Percentiles rank a stretch among this genome's conserved stretches.
Conservation (phyloP, 2,888 invertebrate species). For the Tigriopus californicus region DNA sequence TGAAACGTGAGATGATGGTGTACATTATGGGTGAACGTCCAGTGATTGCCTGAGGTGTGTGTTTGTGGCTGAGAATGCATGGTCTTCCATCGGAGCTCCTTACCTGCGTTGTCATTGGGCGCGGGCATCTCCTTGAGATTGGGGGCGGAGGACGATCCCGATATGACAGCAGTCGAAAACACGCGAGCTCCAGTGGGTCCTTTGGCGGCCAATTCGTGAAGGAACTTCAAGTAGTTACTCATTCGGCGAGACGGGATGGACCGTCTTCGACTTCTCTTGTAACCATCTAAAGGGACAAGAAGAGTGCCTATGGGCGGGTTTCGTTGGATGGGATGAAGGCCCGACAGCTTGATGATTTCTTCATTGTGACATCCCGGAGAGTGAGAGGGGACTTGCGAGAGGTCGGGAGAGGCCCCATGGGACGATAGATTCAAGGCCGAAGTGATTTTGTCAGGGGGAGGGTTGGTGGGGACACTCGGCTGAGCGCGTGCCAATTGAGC, state of each 20-base stretch:
- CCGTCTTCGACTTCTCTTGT: neutral
- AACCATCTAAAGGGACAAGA: neutral
- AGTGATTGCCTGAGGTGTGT: neutral
- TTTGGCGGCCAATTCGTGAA: slow-evolving; percentile 23
- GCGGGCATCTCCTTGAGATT: slow-evolving; percentile 37
- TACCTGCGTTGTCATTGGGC: neutral
- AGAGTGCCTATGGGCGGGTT: no score
- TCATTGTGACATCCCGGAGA: no score
- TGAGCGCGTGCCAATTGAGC: no score
- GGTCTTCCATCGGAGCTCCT: neutral
- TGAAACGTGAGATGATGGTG: neutral
- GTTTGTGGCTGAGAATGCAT: neutral
- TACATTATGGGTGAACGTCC: no score
- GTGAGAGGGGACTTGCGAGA: no score
- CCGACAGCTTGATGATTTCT: no score
- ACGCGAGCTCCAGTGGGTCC: slow-evolving; percentile 57
- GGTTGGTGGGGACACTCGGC: no score
- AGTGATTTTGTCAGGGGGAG: no score
- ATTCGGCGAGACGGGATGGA: neutral
- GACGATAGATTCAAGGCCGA: no score
- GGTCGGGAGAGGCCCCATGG: no score
- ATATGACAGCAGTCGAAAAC: slow-evolving; percentile 89
- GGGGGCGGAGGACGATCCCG: slow-evolving; percentile 78
- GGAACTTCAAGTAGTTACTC: neutral
- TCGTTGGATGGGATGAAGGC: no score